A percentile compares a stretch with the other conserved stretches of the same genome.
phyloP scores from a whole-genome alignment of 2,113 vertebrate species.

The Acanthochromis polyacanthus region DNA sequence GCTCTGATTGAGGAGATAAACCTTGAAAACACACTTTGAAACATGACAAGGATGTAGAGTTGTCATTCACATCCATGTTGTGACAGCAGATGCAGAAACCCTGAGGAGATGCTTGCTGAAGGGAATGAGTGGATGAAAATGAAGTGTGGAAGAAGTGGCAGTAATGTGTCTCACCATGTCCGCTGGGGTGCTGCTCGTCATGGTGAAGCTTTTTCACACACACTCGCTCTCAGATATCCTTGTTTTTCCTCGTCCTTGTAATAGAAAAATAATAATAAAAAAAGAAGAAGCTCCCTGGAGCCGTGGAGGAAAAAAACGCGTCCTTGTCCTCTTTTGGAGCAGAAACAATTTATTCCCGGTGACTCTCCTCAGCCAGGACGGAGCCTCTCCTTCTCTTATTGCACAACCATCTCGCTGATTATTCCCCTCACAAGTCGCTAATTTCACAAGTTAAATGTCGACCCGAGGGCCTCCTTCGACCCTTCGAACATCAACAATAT shows the following conservation, averaged over 20 bases:
- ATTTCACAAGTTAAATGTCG: slow-evolving; percentile 34
- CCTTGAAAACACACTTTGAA: not conserved
- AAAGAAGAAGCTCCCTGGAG: slow-evolving; percentile 1
- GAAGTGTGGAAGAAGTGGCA: not conserved
- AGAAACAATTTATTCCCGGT: slow-evolving; percentile 35
- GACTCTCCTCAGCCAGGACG: slow-evolving; percentile 42
- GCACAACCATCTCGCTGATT: slow-evolving; percentile 71
- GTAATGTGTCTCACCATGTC: slow-evolving; percentile 82
- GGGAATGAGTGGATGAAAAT: slow-evolving; percentile 3
- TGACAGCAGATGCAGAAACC: not conserved
- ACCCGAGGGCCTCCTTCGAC: slow-evolving; percentile 73
- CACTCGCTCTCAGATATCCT: slow-evolving; percentile 18
- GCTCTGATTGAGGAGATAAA: not conserved
- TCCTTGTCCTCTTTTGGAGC: slow-evolving; percentile 8
- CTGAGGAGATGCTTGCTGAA: not conserved
- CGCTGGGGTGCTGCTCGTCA: slow-evolving; percentile 83
- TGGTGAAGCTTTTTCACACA: slow-evolving; percentile 66
- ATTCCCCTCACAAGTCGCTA: slow-evolving; percentile 28
- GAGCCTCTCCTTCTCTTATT: slow-evolving; percentile 70
- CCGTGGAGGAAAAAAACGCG: not conserved
- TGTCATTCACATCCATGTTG: too few relatives aligned
- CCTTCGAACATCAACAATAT: slow-evolving; percentile 69
- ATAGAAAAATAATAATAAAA: not conserved
- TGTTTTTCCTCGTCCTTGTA: slow-evolving; percentile 2
- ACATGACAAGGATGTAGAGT: not conserved